Evolutionary conservation across 2,797 vertebrate genomes (phyloP), one percentile per base, ranked within the genome.

Genomic region (Lates japonicus): DNA sequence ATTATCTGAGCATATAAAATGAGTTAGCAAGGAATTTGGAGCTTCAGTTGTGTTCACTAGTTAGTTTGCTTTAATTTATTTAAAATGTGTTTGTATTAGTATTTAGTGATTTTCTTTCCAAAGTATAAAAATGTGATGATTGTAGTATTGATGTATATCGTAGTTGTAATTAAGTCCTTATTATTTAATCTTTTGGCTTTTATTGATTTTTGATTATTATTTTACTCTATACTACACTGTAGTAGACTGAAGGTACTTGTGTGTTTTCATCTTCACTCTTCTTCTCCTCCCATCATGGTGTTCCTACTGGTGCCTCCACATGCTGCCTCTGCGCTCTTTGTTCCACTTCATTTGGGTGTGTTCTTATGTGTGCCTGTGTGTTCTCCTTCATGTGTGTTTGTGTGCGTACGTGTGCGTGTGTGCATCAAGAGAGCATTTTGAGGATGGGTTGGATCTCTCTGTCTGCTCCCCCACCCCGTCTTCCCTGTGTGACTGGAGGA

Each of bases 311-410:
- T 76, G 76, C 66, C 82, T 93, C 88, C 72, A 60, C 88, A 88
- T 76, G 87, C 90, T 86, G 86, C 84, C 77, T 83, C 79, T 42
- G 29, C 35, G 76, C 88, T 92, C 92, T 94, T 94, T 94, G 93
- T 93, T 94, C 90, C 91, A 90, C 84, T 80, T 82, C 61, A 69
- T 80, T 81, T 77, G 90, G 86, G 88, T 90, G 88, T 91, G 85
- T 89, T 25, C 70, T 42, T 55, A 19, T 79, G 57, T 85, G 70
- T 70, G 60, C n/a, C 7, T 79, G 58, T 81, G 65, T 75, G 65
- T 35, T 19, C 66, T 48, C 20, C 59, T 48, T 9, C 25, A 54
- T 55, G 62, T 57, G 51, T 52, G 55, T 70, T 51, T 67, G 59
- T 66, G 71, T 46, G 35, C 64, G 41, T 54, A 44, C 49, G 67